phyloP scores from a whole-genome alignment of 2,888 invertebrate genomes.

The Gastrophysa polygoni region DNA sequence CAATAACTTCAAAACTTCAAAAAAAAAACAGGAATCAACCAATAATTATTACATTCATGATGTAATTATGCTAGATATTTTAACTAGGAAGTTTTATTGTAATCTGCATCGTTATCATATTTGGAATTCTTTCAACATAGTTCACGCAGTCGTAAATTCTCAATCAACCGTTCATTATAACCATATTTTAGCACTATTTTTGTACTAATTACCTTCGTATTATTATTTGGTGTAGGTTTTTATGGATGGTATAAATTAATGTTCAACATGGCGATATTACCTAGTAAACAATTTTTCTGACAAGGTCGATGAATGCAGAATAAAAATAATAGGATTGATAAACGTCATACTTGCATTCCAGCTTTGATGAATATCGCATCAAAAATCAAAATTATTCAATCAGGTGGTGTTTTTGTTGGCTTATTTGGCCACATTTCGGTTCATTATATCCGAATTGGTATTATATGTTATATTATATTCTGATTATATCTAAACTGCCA shows the following conservation, averaged over 20 bases:
- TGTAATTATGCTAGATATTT: too few relatives aligned
- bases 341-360: not conserved
- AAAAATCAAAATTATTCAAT: too few relatives aligned
- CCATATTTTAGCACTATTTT: not conserved
- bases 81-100: too few relatives aligned
- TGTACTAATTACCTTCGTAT: not conserved
- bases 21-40: too few relatives aligned
- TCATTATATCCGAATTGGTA: too few relatives aligned
- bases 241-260: not conserved
- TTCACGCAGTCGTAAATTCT: not conserved
- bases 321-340: not conserved
- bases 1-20: too few relatives aligned
- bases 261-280: not conserved
- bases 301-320: conserved; percentile 1
- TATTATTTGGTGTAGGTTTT: not conserved
- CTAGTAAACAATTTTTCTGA: not conserved
- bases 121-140: not conserved
- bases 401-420: too few relatives aligned
- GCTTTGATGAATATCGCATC: too few relatives aligned
- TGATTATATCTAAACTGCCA: too few relatives aligned
- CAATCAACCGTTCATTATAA: not conserved
- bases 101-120: not conserved
- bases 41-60: too few relatives aligned
- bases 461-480: too few relatives aligned
- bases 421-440: too few relatives aligned